phyloP scores from a whole-genome alignment of 2,888 invertebrate species.

The Clepsis dumicolana region DNA sequence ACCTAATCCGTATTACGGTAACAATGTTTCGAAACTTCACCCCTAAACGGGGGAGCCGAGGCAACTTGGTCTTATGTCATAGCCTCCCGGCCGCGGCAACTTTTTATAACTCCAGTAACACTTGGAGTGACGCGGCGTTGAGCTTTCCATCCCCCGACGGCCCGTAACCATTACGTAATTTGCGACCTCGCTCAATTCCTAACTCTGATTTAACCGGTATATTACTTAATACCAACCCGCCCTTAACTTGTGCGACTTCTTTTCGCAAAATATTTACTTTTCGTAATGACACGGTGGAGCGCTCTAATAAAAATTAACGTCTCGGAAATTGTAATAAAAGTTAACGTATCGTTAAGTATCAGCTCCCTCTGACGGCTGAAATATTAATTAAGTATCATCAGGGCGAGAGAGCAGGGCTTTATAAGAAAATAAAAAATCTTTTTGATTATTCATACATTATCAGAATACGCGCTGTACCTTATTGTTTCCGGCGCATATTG shows the following conservation, averaged over 20 bases:
- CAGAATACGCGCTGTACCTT: slow-evolving; percentile 65
- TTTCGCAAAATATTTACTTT: slow-evolving; percentile 49
- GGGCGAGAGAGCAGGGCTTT: slow-evolving; percentile 48
- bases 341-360: slow-evolving; percentile 57
- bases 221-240: background rate
- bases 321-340: slow-evolving; percentile 66
- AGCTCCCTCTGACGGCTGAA: slow-evolving; percentile 63
- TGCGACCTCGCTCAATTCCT: slow-evolving; percentile 14
- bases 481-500: slow-evolving; percentile 75
- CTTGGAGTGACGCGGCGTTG: slow-evolving; percentile 57
- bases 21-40: slow-evolving; percentile 59
- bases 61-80: slow-evolving; percentile 58
- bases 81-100: slow-evolving; percentile 56
- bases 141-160: slow-evolving; percentile 48
- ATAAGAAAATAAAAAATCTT: slow-evolving; percentile 42
- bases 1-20: slow-evolving; percentile 70
- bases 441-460: slow-evolving; percentile 45
- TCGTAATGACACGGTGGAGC: slow-evolving; percentile 42
- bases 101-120: slow-evolving; percentile 66
- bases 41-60: slow-evolving; percentile 54
- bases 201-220: slow-evolving; percentile 25
- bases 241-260: slow-evolving; percentile 17
- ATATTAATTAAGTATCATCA: slow-evolving; percentile 64
- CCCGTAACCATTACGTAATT: slow-evolving; percentile 34
- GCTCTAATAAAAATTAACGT: slow-evolving; percentile 70